Evolutionary conservation across 2,113 vertebrate genomes (phyloP).

Genomic region (Dicerorhinus sumatrensis): DNA sequence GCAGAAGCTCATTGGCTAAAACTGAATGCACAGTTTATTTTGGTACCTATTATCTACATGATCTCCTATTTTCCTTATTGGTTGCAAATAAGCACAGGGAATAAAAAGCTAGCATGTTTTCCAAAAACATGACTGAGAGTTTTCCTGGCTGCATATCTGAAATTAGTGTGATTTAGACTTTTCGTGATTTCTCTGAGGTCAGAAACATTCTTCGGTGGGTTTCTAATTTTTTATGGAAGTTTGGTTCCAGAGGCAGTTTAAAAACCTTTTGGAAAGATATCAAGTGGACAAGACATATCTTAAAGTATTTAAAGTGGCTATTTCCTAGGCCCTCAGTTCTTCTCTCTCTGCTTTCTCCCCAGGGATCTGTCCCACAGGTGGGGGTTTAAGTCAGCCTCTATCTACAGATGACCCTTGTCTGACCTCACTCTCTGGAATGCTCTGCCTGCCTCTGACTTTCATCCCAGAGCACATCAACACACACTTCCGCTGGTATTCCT

Average conservation of each 20-base stretch:
- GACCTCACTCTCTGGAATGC: slow-evolving; percentile 45
- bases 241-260: neutral
- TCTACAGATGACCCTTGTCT: neutral
- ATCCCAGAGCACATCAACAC: neutral
- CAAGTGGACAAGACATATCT: neutral
- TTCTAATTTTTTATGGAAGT: neutral
- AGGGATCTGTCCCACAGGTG: neutral
- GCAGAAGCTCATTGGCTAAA: neutral
- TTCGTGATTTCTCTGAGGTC: neutral
- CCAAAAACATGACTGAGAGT: neutral
- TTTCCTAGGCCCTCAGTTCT: neutral
- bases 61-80: neutral
- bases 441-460: slow-evolving; percentile 10
- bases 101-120: neutral
- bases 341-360: neutral
- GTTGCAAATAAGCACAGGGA: neutral
- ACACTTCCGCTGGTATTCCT: neutral
- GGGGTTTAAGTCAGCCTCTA: neutral
- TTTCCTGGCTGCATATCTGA: neutral
- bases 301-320: neutral
- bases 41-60: neutral
- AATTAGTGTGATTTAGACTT: accelerated
- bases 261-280: neutral
- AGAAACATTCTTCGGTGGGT: neutral
- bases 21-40: neutral